Base-by-base conservation (phyloP, 1,140 invertebrate genomes). In the Penaeus indicus region DNA sequence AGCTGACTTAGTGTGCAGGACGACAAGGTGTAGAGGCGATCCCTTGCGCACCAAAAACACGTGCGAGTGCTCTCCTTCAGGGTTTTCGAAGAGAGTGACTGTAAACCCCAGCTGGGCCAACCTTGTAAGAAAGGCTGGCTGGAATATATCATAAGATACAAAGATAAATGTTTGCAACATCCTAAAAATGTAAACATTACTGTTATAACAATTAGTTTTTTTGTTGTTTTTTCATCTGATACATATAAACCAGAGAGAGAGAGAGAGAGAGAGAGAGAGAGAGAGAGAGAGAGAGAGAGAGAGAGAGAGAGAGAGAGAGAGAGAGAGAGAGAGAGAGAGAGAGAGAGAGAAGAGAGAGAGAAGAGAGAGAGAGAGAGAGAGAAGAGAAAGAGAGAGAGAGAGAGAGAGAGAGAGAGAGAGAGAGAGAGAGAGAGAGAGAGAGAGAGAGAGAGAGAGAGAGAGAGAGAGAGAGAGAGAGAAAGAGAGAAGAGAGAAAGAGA, bases 81-180 rank as follows among this genome's bases (percentile, higher is more conserved):
- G 19, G 32, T 25, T 81, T 22, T 80, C 64, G 54, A 86, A 90
- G 22, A 86, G 69, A 38, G 85, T 90, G n/a, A 90, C 67, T 7
- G 89, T 90, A 79, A 90, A 90, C 11, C 89, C 89, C 21, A 86
- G 69, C 69, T 90, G 89, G 27, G 89, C 89, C 38, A 90, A 75
- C 42, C 84, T 79, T 27, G 84, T 75, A 1, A 90, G 85, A 61
- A 90, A 90, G 13, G 27, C 11, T 27, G 84, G 80, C 89, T 90
- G 84, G 54, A 79, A 79, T 11, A 47, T 47, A 21, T 47, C 10
- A 80, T 18, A 25, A 89, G 27, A 75, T 32, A 75, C 22, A 38
- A 22, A 80, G 60, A 69, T 72, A 47, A 25, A 64, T 25, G 22
- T 38, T 19, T 32, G 22, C 18, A 27, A 32, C 11, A 62, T 18